Evolutionary conservation across 92 coral and sea anemone species (phyloP), one percentile per base, ranked within the genome.

Genomic region (Parazoanthus atlanticus): DNA sequence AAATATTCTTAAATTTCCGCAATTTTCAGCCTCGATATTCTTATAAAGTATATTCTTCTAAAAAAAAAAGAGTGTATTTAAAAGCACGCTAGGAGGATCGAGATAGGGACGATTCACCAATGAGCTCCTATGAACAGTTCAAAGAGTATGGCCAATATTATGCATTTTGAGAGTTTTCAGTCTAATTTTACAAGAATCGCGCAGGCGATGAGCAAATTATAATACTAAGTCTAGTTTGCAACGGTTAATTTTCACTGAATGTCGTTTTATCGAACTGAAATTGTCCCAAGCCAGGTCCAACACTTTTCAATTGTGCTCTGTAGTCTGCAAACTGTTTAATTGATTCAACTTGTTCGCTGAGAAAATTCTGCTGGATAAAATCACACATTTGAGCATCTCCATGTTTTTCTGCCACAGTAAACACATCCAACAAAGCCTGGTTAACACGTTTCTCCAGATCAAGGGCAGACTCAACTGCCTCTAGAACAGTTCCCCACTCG

Each of bases 201-300:
- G 1, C 25, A 56, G 65, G 5, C 4, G 5, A 49, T 49, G 56
- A 49, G 38, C 56, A 49, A 49, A 9, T 49, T 49, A 15, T 15
- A 9, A 49, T 8, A 49, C 56, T 49, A 49, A 56, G 25, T 56
- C 26, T 13, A 28, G 11, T 70, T 26, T 70, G 16, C 12, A 40
- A 40, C 52, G 8, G 11, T 46, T 11, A 46, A 11, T 70, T 80
- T 69, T 81, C 87, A 88, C 72, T 72, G 75, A 88, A 46, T 41
- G 87, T 88, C 77, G 71, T 85, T 72, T 88, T 81, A 34, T 80
- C 90, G 80, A 88, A 88, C 85, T 88, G 90, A 43, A 40, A 88
- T 49, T 66, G 86, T 69, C 91, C 91, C 81, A 88, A 74, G 29
- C 91, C 91, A 49, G 49, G 73, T 33, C 87, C 91, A 88, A 88